phyloP scores from a whole-genome alignment of 2,888 invertebrate genomes.

The Hirtodrosophila duncani region DNA sequence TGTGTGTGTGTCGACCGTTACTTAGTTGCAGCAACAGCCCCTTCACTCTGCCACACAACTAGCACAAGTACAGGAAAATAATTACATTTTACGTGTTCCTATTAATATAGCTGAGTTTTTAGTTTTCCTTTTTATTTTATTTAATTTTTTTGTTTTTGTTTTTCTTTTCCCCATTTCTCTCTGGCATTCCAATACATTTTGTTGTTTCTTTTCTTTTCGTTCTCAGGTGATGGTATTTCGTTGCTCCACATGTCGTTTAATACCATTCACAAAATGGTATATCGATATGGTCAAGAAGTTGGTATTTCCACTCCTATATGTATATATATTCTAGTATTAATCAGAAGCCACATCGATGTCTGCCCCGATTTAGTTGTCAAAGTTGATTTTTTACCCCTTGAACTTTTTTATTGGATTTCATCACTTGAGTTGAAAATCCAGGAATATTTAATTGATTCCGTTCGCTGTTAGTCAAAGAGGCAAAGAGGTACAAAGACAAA shows the following conservation, averaged over 20 bases:
- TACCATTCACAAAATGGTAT: too few species aligned
- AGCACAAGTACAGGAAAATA: constrained; percentile 70
- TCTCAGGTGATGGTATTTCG: not conserved
- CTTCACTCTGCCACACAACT: constrained; percentile 44
- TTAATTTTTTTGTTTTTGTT: constrained; percentile 51
- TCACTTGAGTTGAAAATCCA: too few species aligned
- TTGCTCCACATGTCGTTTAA: not conserved
- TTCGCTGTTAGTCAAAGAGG: too few species aligned
- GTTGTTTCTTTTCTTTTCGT: not conserved
- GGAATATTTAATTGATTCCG: too few species aligned
- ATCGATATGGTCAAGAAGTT: too few species aligned
- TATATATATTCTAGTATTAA: too few species aligned
- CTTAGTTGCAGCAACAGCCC: not conserved
- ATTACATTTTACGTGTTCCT: constrained; percentile 73
- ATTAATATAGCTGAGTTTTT: constrained; percentile 72
- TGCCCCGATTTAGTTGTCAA: too few species aligned
- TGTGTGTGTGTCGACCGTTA: constrained; percentile 15
- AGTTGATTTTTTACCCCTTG: too few species aligned
- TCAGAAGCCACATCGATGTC: too few species aligned
- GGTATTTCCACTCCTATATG: not conserved
- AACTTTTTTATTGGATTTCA: too few species aligned
- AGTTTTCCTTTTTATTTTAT: constrained; percentile 62
- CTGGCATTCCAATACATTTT: too few species aligned
- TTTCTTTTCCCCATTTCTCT: not conserved
- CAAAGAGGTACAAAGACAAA: too few species aligned